Conservation (phyloP, 2,888 invertebrate genomes). For the Lypha dubia region DNA sequence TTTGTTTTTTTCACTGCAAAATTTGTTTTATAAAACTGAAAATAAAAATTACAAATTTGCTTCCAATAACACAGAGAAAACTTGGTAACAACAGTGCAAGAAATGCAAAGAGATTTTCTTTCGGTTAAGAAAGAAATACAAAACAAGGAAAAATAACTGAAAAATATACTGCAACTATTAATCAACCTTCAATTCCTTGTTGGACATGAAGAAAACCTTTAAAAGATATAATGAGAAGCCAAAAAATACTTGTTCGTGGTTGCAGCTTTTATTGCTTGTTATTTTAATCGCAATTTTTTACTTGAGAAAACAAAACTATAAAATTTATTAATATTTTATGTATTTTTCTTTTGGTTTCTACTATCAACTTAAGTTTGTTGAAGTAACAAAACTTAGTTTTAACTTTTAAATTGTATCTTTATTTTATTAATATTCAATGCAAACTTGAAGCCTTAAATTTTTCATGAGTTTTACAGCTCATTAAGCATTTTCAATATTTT, state of each 20-base stretch:
- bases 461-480: constrained; percentile 54
- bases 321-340: not conserved
- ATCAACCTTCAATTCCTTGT: not conserved
- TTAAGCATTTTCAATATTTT: constrained; percentile 43
- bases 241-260: constrained; percentile 1
- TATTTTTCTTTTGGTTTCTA: too few relatives aligned
- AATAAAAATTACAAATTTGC: not conserved
- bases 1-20: not conserved
- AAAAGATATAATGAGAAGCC: not conserved
- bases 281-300: constrained; percentile 30
- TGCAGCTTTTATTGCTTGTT: constrained; percentile 29
- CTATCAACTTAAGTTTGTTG: not conserved
- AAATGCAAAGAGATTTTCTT: constrained; percentile 24
- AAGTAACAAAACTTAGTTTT: not conserved
- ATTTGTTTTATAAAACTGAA: not conserved
- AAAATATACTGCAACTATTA: not conserved
- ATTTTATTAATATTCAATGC: too few relatives aligned
- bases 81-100: constrained; percentile 37
- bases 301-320: not conserved
- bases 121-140: constrained; percentile 5
- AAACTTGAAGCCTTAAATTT: not conserved
- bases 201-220: not conserved
- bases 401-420: too few relatives aligned
- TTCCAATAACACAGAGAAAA: not conserved
- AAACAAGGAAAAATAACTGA: not conserved